Evolutionary conservation across 2,888 invertebrate genomes (phyloP), one percentile per base, ranked within the genome.

Genomic region (Sesamia inferens): DNA sequence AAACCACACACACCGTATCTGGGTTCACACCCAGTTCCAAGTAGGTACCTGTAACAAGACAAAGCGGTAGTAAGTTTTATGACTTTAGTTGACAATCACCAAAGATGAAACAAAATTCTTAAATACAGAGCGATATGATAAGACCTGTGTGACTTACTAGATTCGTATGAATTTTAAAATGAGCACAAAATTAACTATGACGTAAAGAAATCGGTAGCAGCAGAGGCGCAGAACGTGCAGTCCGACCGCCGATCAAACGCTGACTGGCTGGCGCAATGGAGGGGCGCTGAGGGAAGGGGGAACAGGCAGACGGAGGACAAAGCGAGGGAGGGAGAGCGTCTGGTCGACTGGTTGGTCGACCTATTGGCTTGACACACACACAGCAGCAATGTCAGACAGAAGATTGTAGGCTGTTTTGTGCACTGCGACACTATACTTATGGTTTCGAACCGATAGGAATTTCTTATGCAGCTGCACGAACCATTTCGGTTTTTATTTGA

Each of bases 31-130:
- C 95, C 95, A 93, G 94, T 93, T 93, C 93, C 93, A 92, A 94
- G 92, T 92, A 93, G 92, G 93, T 96, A 95, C 96, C 96, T 96
- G 95, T 92, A 96, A 96, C 94, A 95, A 96, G 94, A 95, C 95
- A 96, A 95, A 95, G 95, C 94, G 89, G 88, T 91, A 88, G 91
- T 94, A 91, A 94, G 92, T 92, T 91, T 90, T 89, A 90, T 79
- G 89, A 89, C 78, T 86, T 88, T 83, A 76, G 81, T 87, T 85
- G 65, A 83, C 81, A 81, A 84, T 87, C 74, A 83, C 70, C 68
- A 71, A 83, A 88, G 67, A 80, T 83, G 78, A 84, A 87, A 87
- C 66, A 73, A 72, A 67, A 72, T 76, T 83, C 70, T 82, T 79
- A 76, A 83, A 87, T 73, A 84, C 63, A 69, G 58, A 84, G 78